Evolutionary conservation across 2,797 vertebrate species (phyloP).

Genomic region (Gymnodraco acuticeps): DNA sequence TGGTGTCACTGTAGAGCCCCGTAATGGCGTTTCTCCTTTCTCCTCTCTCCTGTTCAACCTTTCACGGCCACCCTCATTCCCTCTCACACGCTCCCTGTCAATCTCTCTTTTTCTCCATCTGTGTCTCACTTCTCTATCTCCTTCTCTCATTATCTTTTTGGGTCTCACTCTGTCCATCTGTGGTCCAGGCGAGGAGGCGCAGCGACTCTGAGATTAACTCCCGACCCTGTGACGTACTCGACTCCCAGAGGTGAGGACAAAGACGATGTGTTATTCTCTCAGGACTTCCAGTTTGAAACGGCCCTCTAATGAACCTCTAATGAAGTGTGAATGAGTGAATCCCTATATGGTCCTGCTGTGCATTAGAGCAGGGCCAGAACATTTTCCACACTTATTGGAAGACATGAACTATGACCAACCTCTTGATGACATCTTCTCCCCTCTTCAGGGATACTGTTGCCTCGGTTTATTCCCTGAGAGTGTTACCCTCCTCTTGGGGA

Average conservation of each 20-base stretch:
- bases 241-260: slow-evolving; percentile 88
- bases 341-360: slow-evolving; percentile 49
- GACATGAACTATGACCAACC: slow-evolving; percentile 12
- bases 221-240: slow-evolving; percentile 89
- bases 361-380: slow-evolving; percentile 42
- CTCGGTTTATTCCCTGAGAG: slow-evolving; percentile 1
- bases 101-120: slow-evolving; percentile 62
- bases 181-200: slow-evolving; percentile 87
- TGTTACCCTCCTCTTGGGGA: neutral
- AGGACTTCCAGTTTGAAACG: slow-evolving; percentile 58
- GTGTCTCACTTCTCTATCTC: slow-evolving; percentile 22
- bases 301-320: slow-evolving; percentile 78
- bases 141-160: slow-evolving; percentile 31
- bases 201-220: slow-evolving; percentile 90
- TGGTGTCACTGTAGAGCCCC: slow-evolving; percentile 79
- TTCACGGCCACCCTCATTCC: slow-evolving; percentile 67
- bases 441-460: neutral
- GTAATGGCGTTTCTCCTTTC: slow-evolving; percentile 75
- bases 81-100: slow-evolving; percentile 47
- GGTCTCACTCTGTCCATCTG: slow-evolving; percentile 25
- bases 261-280: slow-evolving; percentile 62
- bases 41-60: slow-evolving; percentile 69
- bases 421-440: slow-evolving; percentile 20
- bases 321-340: slow-evolving; percentile 79
- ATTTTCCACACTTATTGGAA: slow-evolving; percentile 17